phyloP scores from a whole-genome alignment of 2,113 vertebrate genomes.

The Romanogobio albipinnatus region DNA sequence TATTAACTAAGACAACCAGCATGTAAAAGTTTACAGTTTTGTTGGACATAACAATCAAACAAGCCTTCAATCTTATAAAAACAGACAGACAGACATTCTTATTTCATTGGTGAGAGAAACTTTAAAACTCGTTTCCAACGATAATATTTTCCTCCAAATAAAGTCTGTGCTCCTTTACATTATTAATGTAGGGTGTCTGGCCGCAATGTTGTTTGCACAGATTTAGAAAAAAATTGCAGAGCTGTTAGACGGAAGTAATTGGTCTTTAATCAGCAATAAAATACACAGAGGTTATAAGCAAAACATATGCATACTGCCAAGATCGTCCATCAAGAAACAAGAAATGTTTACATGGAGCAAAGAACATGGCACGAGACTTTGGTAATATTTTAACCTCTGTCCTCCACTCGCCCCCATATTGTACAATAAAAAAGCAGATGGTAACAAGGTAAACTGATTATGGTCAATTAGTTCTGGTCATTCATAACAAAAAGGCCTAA shows the following conservation, averaged over 20 bases:
- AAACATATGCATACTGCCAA: slow-evolving; percentile 37
- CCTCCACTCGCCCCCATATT: neutral
- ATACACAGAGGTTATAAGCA: neutral
- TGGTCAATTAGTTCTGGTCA: slow-evolving; percentile 35
- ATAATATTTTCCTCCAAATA: slow-evolving; percentile 20
- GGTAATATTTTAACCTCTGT: neutral
- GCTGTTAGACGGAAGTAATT: slow-evolving; percentile 6
- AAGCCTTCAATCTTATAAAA: neutral
- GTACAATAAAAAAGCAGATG: slow-evolving; percentile 33
- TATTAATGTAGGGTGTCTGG: slow-evolving; percentile 20
- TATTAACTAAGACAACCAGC: neutral
- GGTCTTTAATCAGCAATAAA: slow-evolving; percentile 36
- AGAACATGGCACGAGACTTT: neutral
- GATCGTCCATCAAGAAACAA: neutral
- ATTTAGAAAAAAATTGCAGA: neutral
- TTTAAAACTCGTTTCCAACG: neutral
- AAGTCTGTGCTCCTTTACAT: neutral
- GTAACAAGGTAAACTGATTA: slow-evolving; percentile 39
- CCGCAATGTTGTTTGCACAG: neutral
- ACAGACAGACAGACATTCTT: neutral
- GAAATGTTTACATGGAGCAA: slow-evolving; percentile 24
- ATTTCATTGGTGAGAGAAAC: neutral
- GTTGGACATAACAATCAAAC: slow-evolving; percentile 2
- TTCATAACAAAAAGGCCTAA: slow-evolving; percentile 22
- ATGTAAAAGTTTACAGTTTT: neutral